Evolutionary conservation across 2,797 vertebrate species (phyloP), one percentile per base, ranked within the genome.

Genomic region (Hemitrygon akajei): DNA sequence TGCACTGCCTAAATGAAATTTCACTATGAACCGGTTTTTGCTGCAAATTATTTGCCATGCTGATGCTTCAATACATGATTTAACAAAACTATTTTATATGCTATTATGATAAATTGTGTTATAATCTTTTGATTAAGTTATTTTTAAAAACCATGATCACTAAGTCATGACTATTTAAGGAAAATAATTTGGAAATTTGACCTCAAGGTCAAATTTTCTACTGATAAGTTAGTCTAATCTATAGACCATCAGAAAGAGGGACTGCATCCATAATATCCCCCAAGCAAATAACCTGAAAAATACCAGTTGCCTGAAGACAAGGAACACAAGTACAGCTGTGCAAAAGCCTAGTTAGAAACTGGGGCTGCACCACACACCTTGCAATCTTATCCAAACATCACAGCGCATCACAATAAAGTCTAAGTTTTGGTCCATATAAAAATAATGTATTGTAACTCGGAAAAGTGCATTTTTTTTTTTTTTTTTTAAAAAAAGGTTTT

Each of bases 371-470:
- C 37, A 37, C 71, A 47, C 37, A 75, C 34, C 66, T 40, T 91
- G 89, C 89, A 40, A 37, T 92, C 91, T 92, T 56, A 47, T 40
- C 91, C 40, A 58, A 12, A 37, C 95, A 96, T 97, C 97, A 97
- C 96, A 97, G 96, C 95, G 94, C 95, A 95, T 95, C 95, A 95
- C 95, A 95, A 96, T 95, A 96, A 96, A 97, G 95, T 96, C 95
- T 96, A 95, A 87, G 27, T 96, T 97, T 96, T 96, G 96, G 96
- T 96, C 96, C 96, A 96, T 97, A 97, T 96, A 97, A 97, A 97
- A 97, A 97, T 97, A 97, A 97, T 96, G 79, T 97, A 97, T 97
- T 97, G 97, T 97, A 97, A 97, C 97, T 97, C 96, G 97, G 93
- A 94, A 94, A 97, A 97, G 97, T 97, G 97, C 97, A 96, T 96